Evolutionary conservation across 1,140 invertebrate species (phyloP), one percentile per base, ranked within the genome.

Genomic region (Argopecten irradians): DNA sequence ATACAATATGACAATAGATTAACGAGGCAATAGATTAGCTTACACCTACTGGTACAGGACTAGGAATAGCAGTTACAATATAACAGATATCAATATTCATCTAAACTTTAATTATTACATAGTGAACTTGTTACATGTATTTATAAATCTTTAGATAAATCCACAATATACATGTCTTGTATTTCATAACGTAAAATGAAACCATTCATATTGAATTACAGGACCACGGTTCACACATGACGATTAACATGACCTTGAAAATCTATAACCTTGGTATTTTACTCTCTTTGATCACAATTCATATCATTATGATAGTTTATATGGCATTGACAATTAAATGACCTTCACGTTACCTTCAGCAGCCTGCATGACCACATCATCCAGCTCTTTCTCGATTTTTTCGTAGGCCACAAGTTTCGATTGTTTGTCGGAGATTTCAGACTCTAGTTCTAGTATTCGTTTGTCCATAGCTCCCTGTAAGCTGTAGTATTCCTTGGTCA

Each of bases 351-450:
- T 55, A 95, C 94, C 93, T 92, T 95, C 95, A 39, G 95, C 95
- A 34, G 95, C 95, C 89, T 96, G 95, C 92, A 95, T 94, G 32
- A 96, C 93, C 34, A 95, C 95, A 88, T 94, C 92, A 90, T 96
- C 95, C 84, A 96, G 90, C 88, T 96, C 95, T 86, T 95, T 89
- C 87, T 96, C 95, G 34, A 96, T 86, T 85, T 93, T 93, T 89
- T 96, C 95, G 90, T 95, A 96, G 11, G 93, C 92, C 83, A 94
- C 91, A 35, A 96, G 90, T 87, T 94, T 93, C 7, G 86, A 85
- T 35, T 90, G 93, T 88, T 93, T 93, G 84, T 95, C 94, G 16
- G 92, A 91, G 82, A 95, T 39, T 19, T 91, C 84, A 22, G 91
- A 88, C 89, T 96, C 95, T 11, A 95, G 86, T 84, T 95, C 95